Base-by-base conservation (phyloP, 1,140 invertebrate species). In the Patella vulgata region DNA sequence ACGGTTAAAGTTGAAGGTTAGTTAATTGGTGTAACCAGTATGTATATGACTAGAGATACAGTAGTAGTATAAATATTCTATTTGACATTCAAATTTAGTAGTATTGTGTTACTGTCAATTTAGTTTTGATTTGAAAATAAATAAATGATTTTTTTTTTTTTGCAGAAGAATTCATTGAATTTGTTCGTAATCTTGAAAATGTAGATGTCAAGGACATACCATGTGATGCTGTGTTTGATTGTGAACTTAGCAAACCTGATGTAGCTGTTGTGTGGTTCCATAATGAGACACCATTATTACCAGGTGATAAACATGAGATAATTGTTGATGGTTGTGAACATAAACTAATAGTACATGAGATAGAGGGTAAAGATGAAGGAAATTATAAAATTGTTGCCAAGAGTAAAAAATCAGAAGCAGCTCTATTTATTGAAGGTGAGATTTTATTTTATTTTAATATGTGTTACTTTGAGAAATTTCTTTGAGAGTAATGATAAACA, bases 231-330 rank as follows among this genome's bases (percentile, higher is more conserved):
- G 70, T 70, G 30, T 84, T 85, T 72, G 81, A 83, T 58, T 81
- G 79, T 70, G 82, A 82, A 47, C 60, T 84, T 3, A 74, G 73
- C 25, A 78, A 76, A 50, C 63, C 74, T 27, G 64, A 78, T 53
- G 61, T 79, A 1, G 60, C 61, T 14, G 77, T 73, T 25, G 71
- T 77, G 56, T 84, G 83, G 83, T 75, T 70, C 66, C 66, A 62
- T 23, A 74, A 77, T 51, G 69, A 68, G 25, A 72, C 78, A 55
- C 65, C 61, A 2, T 39, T 83, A 3, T 44, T 51, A 14, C 60
- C 73, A 30, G 63, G 65, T 55, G 76, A 82, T 46, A 81, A 82
- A 59, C 78, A 80, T 59, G 71, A 78, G 60, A 74, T 81, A 62
- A 67, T 73, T 27, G 65, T 66, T 30, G 76, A 81, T 17, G 79